Evolutionary conservation across 2,888 invertebrate species (phyloP).

Genomic region (Hoplodrina blanda): DNA sequence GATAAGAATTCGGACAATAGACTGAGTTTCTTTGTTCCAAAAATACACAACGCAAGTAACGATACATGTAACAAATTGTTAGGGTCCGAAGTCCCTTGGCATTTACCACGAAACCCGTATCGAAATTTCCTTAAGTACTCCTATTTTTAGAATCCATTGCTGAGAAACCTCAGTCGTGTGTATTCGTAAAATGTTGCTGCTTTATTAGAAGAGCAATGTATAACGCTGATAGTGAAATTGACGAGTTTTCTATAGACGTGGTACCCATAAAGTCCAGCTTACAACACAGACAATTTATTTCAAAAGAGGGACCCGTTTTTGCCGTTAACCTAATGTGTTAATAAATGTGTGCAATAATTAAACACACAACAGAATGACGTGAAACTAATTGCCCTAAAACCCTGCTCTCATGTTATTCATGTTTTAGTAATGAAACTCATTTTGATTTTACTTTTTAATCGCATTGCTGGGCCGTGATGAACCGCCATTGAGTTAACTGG

Average conservation of each 20-base stretch:
- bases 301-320: constrained; percentile 85
- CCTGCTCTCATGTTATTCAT: constrained; percentile 70
- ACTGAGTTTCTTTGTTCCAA: constrained; percentile 74
- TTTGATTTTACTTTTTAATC: constrained; percentile 59
- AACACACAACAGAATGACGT: constrained; percentile 81
- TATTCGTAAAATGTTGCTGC: neutral
- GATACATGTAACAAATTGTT: constrained; percentile 80
- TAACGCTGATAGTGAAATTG: neutral
- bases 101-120: constrained; percentile 5
- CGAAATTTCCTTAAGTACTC: neutral
- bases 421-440: constrained; percentile 61
- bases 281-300: constrained; percentile 80
- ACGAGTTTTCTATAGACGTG: neutral
- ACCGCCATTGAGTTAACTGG: constrained; percentile 36
- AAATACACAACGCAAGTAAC: constrained; percentile 74
- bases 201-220: constrained; percentile 25
- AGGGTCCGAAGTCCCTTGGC: constrained; percentile 56
- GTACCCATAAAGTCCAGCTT: constrained; percentile 42
- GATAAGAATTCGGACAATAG: constrained; percentile 72
- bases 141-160: constrained; percentile 22
- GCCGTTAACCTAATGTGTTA: constrained; percentile 87
- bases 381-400: constrained; percentile 82
- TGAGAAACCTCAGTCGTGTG: neutral
- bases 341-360: constrained; percentile 89
- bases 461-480: constrained; percentile 38